A percentile compares a stretch with the other conserved stretches of the same genome.
Evolutionary conservation across 2,797 vertebrate species (phyloP).

Genomic region (Menidia menidia): DNA sequence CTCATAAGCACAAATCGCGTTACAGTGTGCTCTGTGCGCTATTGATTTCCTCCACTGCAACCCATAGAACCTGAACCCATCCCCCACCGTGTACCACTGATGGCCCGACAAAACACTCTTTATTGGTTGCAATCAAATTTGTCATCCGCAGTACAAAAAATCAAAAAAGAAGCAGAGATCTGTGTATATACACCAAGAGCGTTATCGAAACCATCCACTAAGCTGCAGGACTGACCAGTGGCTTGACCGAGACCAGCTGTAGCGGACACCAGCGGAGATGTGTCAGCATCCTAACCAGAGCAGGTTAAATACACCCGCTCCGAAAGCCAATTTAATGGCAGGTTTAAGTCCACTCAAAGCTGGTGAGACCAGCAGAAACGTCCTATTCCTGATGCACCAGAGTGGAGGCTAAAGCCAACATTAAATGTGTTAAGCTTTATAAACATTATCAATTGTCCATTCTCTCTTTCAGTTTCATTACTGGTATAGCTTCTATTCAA

Average conservation of each 20-base stretch:
- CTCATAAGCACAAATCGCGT: slow-evolving; percentile 74
- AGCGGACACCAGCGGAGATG: background rate
- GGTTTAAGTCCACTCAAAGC: too few species aligned
- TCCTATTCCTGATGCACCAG: too few species aligned
- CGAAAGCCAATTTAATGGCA: too few species aligned
- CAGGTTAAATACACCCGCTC: too few species aligned
- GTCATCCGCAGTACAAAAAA: background rate
- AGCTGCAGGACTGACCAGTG: background rate
- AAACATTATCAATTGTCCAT: too few species aligned
- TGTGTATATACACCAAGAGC: background rate
- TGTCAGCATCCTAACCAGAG: background rate
- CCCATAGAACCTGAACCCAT: slow-evolving; percentile 48
- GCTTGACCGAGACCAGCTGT: too few species aligned
- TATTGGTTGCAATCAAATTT: slow-evolving; percentile 17
- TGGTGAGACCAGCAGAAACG: too few species aligned
- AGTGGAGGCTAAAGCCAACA: too few species aligned
- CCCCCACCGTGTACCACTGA: slow-evolving; percentile 52
- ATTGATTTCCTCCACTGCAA: slow-evolving; percentile 78
- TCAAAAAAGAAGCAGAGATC: background rate
- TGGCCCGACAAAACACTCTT: slow-evolving; percentile 17
- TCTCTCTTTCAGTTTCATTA: too few species aligned
- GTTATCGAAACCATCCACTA: background rate
- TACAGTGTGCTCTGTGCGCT: slow-evolving; percentile 68
- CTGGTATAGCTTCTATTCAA: too few species aligned
- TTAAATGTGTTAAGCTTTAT: too few species aligned